phyloP scores from a whole-genome alignment of 2,113 vertebrate species.

The Tricholaema leucomelas region DNA sequence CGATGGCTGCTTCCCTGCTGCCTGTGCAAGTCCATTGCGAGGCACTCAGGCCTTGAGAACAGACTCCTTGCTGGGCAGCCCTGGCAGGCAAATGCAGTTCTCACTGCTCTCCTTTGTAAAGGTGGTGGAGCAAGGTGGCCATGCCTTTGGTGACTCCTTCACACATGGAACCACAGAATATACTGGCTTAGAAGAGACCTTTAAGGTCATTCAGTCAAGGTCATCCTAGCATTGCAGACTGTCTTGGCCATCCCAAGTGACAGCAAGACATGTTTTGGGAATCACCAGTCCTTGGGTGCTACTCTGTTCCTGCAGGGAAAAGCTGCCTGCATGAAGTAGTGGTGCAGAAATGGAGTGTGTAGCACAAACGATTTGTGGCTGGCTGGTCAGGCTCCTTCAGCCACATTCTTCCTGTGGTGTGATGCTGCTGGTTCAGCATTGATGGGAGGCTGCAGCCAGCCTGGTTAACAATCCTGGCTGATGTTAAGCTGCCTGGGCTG shows the following conservation, averaged over 20 bases:
- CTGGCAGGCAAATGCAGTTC: background rate
- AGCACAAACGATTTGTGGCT: background rate
- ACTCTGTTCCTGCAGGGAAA: background rate
- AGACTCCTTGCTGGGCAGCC: background rate
- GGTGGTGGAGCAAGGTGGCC: background rate
- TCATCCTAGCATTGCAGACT: background rate
- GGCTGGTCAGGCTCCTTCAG: background rate
- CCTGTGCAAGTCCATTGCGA: background rate
- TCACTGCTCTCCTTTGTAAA: background rate
- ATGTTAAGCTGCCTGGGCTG: conserved; percentile 62
- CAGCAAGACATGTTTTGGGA: background rate
- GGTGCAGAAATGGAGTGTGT: background rate
- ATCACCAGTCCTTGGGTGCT: background rate
- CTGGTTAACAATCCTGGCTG: conserved; percentile 49
- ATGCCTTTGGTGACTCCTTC: background rate
- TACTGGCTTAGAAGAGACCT: too few species aligned
- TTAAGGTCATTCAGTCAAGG: too few species aligned
- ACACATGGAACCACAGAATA: background rate
- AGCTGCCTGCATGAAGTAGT: background rate
- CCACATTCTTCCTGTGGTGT: background rate
- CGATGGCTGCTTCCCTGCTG: background rate
- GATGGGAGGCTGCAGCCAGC: conserved; percentile 20
- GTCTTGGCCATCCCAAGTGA: background rate
- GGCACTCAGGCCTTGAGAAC: background rate
- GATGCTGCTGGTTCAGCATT: background rate